phyloP scores from a whole-genome alignment of 2,113 vertebrate genomes.

The Verasper variegatus region DNA sequence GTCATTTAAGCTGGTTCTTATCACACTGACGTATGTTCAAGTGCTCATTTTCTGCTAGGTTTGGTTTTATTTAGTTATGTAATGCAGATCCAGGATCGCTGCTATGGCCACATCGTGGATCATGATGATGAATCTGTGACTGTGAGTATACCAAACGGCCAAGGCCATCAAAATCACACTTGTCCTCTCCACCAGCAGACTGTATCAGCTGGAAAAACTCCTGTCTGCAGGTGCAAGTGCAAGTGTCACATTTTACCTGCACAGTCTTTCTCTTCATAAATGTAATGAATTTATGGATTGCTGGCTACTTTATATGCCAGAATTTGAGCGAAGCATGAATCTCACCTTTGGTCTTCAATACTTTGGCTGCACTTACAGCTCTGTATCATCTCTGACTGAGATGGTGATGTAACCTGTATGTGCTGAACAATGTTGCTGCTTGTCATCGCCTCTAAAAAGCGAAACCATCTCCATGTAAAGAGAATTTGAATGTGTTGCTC shows the following conservation, averaged over 20 bases:
- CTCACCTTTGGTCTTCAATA: neutral
- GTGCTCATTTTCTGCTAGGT: too few species aligned
- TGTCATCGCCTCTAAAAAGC: neutral
- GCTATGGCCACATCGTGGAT: too few species aligned
- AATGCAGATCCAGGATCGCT: too few species aligned
- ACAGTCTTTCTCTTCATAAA: neutral
- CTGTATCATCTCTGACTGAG: neutral
- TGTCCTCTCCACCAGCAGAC: too few species aligned
- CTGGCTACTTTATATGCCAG: neutral
- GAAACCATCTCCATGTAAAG: neutral
- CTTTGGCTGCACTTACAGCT: too few species aligned
- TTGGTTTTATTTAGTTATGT: too few species aligned
- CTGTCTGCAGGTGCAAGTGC: conserved; percentile 1
- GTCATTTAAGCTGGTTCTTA: too few species aligned
- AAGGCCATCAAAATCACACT: too few species aligned
- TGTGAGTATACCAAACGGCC: too few species aligned
- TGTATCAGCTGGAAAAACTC: too few species aligned
- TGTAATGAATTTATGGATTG: neutral
- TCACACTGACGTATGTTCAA: too few species aligned
- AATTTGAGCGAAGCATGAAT: conserved; percentile 9
- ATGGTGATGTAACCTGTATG: conserved; percentile 15
- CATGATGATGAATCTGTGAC: too few species aligned
- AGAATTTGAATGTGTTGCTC: conserved; percentile 8
- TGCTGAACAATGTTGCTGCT: conserved; percentile 17
- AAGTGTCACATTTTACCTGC: conserved; percentile 7